Conservation (phyloP, 1,140 invertebrate genomes). For the Xylocopa sonorina region DNA sequence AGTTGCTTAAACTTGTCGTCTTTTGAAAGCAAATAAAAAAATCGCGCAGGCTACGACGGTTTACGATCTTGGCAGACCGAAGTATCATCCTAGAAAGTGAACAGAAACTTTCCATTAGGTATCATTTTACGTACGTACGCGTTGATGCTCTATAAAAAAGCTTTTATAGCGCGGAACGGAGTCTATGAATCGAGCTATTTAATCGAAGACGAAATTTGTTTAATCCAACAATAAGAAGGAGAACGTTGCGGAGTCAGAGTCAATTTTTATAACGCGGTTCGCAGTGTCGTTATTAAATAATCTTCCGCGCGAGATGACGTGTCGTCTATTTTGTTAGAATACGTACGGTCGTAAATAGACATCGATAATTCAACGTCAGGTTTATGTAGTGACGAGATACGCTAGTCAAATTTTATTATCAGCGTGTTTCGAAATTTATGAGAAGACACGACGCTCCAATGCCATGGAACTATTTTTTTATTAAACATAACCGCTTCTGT, state of each 20-base stretch:
- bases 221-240: neutral
- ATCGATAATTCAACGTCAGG: neutral
- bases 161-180: no score
- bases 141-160: neutral
- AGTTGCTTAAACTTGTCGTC: no score
- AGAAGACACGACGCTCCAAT: neutral
- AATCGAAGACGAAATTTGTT: neutral
- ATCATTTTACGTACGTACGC: neutral
- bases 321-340: neutral
- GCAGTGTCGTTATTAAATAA: no score
- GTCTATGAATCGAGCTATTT: neutral
- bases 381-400: no score
- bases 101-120: neutral
- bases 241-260: no score
- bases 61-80: neutral
- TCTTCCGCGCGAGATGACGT: no score
- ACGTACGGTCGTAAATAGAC: neutral
- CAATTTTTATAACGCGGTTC: no score
- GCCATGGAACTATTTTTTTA: no score
- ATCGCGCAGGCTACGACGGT: neutral
- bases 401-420: neutral
- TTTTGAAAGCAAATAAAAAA: neutral
- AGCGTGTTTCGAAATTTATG: slow-evolving; percentile 12
- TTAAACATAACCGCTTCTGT: neutral
- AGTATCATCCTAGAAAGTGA: no score